phyloP scores from a whole-genome alignment of 2,888 invertebrate species.

The Athetis lepigone region DNA sequence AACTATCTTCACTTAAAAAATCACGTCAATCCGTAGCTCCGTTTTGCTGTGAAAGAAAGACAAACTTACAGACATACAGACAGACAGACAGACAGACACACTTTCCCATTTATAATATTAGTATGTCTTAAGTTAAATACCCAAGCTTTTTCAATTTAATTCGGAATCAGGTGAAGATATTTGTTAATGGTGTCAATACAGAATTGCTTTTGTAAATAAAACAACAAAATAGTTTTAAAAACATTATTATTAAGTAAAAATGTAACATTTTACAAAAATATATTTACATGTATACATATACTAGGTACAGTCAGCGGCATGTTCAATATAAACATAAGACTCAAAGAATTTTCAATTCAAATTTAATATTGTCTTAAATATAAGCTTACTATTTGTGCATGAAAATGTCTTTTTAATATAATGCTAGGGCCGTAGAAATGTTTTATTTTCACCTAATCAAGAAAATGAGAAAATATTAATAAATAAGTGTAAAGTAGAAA shows the following conservation, averaged over 20 bases:
- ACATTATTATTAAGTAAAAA: constrained; percentile 88
- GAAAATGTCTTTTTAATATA: constrained; percentile 23
- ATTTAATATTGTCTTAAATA: constrained; percentile 37
- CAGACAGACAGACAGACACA: no score
- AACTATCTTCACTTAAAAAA: no score
- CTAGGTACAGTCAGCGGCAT: constrained; percentile 64
- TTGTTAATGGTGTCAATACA: no score
- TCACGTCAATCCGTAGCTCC: no score
- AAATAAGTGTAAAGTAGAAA: neutral
- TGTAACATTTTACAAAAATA: constrained; percentile 90
- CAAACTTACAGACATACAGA: no score
- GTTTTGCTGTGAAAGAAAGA: no score
- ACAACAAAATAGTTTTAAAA: constrained; percentile 79
- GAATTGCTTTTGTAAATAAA: constrained; percentile 56
- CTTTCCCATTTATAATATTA: no score
- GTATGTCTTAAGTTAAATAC: no score
- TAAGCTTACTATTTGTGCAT: constrained; percentile 49
- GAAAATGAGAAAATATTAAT: constrained; percentile 1
- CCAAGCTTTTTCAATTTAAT: no score
- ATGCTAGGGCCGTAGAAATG: constrained; percentile 19
- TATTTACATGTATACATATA: constrained; percentile 85
- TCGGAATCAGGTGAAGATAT: no score
- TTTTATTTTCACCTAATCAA: constrained; percentile 19
- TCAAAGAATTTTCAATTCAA: constrained; percentile 52
- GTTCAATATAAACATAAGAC: constrained; percentile 66